Evolutionary conservation across 2,797 vertebrate species (phyloP).

Genomic region (Dryobates pubescens): DNA sequence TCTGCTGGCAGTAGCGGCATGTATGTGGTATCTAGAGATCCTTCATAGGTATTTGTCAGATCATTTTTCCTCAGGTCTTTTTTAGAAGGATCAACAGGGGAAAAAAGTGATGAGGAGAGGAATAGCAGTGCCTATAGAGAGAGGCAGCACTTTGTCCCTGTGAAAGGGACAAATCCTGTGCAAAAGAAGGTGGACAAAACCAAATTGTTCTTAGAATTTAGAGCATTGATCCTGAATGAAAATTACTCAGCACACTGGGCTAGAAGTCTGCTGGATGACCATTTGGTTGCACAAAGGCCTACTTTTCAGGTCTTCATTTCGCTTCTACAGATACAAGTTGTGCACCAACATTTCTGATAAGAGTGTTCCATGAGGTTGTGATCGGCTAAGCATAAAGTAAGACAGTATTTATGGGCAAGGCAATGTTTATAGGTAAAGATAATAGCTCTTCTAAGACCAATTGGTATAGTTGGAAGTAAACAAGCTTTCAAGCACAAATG

Average conservation of each 20-base stretch:
- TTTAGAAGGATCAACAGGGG: not conserved
- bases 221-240: not conserved
- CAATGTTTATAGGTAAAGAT: slow-evolving; percentile 22
- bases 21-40: not conserved
- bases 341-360: not conserved
- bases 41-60: not conserved
- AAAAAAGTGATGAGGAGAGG: not conserved
- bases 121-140: not conserved
- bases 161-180: not conserved
- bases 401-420: slow-evolving; percentile 7
- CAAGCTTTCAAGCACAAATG: not conserved
- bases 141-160: not conserved
- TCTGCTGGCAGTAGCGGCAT: not conserved
- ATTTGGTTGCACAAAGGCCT: not conserved
- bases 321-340: not conserved
- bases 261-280: not conserved
- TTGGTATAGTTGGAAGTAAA: not conserved
- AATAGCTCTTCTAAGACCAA: not conserved
- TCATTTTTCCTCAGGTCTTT: not conserved
- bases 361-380: slow-evolving; percentile 33
- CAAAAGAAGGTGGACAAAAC: slow-evolving; percentile 28
- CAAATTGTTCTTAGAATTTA: slow-evolving; percentile 44
- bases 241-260: not conserved
- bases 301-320: not conserved
- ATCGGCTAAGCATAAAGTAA: slow-evolving; percentile 3